A percentile compares a stretch with the other conserved stretches of the same genome.
phyloP scores from a whole-genome alignment of 2,113 vertebrate species.

The Megaceryle maxima region DNA sequence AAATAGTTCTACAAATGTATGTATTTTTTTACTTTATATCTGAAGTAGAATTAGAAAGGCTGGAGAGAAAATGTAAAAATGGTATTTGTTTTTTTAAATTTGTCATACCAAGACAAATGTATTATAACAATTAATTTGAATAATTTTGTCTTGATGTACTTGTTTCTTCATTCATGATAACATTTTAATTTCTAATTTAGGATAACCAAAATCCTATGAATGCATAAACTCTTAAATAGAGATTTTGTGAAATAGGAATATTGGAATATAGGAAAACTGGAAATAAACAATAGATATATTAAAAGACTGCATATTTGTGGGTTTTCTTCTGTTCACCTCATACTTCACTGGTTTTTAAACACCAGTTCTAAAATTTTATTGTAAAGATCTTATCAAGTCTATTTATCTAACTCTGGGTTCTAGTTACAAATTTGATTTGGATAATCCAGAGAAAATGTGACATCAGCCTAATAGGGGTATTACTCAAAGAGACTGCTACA shows the following conservation, averaged over 20 bases:
- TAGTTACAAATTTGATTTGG: background rate
- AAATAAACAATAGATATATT: background rate
- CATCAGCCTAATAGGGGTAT: background rate
- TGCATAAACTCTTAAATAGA: background rate
- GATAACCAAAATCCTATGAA: background rate
- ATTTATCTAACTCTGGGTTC: background rate
- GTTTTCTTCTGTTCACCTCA: background rate
- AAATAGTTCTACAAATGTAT: background rate
- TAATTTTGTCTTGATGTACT: background rate
- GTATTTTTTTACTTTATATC: background rate
- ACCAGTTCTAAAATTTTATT: background rate
- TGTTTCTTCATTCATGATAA: background rate
- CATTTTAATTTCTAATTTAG: background rate
- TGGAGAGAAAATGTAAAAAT: background rate
- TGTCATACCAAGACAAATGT: background rate
- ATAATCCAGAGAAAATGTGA: background rate
- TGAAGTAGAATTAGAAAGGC: background rate
- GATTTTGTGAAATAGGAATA: background rate
- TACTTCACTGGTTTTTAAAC: background rate
- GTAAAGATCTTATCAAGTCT: background rate
- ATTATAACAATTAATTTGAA: background rate
- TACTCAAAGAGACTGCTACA: background rate
- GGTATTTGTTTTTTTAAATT: background rate
- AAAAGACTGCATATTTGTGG: background rate
- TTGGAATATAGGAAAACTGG: background rate